phyloP scores from a whole-genome alignment of 1,140 invertebrate genomes.

The Drosophila cardini region DNA sequence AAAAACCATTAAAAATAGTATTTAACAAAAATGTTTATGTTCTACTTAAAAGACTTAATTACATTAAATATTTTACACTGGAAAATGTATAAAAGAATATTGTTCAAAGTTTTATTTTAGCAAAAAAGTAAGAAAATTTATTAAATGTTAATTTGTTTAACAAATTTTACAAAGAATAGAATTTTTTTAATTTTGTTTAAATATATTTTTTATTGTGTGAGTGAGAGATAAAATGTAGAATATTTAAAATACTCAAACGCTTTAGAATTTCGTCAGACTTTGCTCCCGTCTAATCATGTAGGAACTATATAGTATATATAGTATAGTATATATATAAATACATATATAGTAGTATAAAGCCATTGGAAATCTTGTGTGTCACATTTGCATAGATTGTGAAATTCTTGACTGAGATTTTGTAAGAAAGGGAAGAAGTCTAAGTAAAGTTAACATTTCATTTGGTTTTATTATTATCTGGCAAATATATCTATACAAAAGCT shows the following conservation, averaged over 20 bases:
- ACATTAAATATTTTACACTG: too few relatives aligned
- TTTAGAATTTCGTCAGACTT: neutral
- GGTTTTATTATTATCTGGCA: conserved; percentile 59
- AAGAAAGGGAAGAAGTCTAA: neutral
- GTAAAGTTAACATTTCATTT: conserved; percentile 17
- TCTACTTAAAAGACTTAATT: too few relatives aligned
- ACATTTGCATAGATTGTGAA: conserved; percentile 66
- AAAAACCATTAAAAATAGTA: too few relatives aligned
- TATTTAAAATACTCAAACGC: too few relatives aligned
- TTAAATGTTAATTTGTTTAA: too few relatives aligned
- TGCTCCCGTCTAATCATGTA: conserved; percentile 1
- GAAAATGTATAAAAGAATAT: too few relatives aligned
- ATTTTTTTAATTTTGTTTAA: too few relatives aligned
- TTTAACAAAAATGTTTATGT: too few relatives aligned
- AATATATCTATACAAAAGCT: conserved; percentile 61
- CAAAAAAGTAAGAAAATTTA: too few relatives aligned
- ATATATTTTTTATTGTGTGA: neutral
- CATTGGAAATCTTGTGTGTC: conserved; percentile 27
- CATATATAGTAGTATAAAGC: conserved; percentile 13
- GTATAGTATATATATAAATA: neutral
- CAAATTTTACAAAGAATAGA: too few relatives aligned
- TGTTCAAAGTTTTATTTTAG: too few relatives aligned
- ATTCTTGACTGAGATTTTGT: conserved; percentile 29
- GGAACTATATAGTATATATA: too few relatives aligned
- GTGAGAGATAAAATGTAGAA: neutral